Percentiles rank a stretch among this genome's conserved stretches.
Evolutionary conservation across 2,888 invertebrate species (phyloP).

Genomic region (Oxyscelio sp.): DNA sequence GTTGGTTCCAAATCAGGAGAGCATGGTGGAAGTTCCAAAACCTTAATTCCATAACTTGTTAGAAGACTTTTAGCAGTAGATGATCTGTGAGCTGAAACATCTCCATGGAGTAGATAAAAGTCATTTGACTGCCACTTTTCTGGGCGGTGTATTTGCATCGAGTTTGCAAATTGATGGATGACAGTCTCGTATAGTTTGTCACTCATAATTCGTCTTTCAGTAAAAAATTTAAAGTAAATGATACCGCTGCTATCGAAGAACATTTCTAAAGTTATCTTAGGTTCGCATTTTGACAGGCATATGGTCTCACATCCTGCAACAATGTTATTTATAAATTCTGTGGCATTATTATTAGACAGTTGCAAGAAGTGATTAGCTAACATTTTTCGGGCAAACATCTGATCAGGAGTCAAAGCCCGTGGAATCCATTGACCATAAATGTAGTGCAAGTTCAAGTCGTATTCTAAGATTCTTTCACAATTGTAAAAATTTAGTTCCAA

Average conservation of each 20-base stretch:
- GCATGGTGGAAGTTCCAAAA: background rate
- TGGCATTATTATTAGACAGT: background rate
- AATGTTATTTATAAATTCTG: background rate
- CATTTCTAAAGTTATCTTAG: background rate
- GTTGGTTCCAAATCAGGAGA: background rate
- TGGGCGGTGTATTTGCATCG: background rate
- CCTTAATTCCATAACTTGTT: background rate
- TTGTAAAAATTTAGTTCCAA: background rate
- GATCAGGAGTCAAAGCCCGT: background rate
- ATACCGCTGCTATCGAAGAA: background rate
- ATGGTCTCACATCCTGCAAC: background rate
- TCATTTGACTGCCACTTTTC: background rate
- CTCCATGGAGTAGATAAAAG: background rate
- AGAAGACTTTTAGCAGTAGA: background rate
- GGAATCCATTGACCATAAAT: background rate
- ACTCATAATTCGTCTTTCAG: background rate
- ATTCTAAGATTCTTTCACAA: background rate
- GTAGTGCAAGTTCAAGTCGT: background rate
- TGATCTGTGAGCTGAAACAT: background rate
- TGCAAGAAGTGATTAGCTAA: background rate
- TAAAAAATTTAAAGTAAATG: background rate
- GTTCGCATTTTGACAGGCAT: background rate
- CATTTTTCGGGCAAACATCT: background rate
- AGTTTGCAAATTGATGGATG: background rate
- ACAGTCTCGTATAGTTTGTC: background rate